phyloP scores from a whole-genome alignment of 2,113 vertebrate genomes.

The Ceyx cyanopectus region DNA sequence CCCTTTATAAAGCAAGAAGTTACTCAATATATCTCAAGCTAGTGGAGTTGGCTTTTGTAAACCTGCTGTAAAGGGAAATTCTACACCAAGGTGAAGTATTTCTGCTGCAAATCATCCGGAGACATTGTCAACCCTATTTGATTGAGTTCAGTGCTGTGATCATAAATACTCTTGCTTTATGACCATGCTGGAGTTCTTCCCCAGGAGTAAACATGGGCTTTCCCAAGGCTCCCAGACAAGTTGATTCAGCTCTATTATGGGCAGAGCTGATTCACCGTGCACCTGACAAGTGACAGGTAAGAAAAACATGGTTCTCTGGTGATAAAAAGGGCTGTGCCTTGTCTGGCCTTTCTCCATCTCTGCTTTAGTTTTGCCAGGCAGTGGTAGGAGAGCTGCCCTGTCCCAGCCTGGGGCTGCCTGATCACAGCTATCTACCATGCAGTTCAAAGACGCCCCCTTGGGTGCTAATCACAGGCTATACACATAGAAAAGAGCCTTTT shows the following conservation, averaged over 20 bases:
- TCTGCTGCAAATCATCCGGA: conserved; percentile 14
- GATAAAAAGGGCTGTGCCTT: rapidly evolving
- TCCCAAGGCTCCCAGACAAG: neutral
- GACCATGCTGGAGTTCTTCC: neutral
- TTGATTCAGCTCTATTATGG: neutral
- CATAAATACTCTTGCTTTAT: conserved; percentile 56
- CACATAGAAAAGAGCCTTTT: neutral
- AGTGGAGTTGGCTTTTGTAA: neutral
- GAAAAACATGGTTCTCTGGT: neutral
- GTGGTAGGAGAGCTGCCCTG: neutral
- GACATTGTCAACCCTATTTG: conserved; percentile 12
- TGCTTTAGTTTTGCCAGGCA: neutral
- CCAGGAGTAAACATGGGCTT: neutral
- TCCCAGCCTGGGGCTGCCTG: neutral
- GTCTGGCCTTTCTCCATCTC: neutral
- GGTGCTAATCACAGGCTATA: neutral
- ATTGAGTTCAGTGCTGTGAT: conserved; percentile 17
- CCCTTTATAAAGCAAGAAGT: neutral
- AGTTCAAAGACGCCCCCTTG: neutral
- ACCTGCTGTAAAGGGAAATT: conserved; percentile 35
- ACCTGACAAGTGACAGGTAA: neutral
- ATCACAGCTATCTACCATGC: neutral
- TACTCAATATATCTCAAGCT: neutral
- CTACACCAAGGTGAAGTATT: conserved; percentile 45
- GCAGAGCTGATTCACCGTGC: neutral